Conservation (phyloP, 2,797 vertebrate species). For the Hybognathus amarus region DNA sequence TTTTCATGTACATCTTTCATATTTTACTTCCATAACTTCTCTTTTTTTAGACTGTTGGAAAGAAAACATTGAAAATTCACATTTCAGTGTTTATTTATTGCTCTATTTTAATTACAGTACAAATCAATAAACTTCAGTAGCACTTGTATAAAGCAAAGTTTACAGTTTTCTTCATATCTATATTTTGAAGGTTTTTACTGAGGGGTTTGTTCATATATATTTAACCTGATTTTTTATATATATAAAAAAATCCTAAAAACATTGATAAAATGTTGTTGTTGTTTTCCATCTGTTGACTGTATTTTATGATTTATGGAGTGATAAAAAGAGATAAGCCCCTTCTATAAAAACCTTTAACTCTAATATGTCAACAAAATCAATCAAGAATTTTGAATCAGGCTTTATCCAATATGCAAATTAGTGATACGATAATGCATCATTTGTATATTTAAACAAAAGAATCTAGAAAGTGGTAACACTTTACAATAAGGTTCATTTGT, state of each 20-base stretch:
- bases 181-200: too few species aligned
- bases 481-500: too few species aligned
- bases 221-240: too few species aligned
- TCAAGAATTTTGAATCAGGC: not conserved
- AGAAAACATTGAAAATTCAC: not conserved
- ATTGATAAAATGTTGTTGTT: too few species aligned
- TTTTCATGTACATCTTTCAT: not conserved
- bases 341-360: not conserved
- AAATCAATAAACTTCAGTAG: not conserved
- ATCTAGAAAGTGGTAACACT: too few species aligned
- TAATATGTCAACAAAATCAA: not conserved
- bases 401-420: not conserved
- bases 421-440: not conserved
- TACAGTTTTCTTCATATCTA: too few species aligned
- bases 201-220: too few species aligned
- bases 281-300: not conserved
- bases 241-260: too few species aligned
- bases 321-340: not conserved
- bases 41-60: not conserved
- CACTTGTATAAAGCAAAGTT: too few species aligned
- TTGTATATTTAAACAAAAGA: not conserved
- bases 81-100: too few species aligned
- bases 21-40: not conserved
- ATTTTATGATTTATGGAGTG: not conserved
- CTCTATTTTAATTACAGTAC: not conserved